Evolutionary conservation across 2,888 invertebrate genomes (phyloP).

Genomic region (Dorcus parallelipipedus): DNA sequence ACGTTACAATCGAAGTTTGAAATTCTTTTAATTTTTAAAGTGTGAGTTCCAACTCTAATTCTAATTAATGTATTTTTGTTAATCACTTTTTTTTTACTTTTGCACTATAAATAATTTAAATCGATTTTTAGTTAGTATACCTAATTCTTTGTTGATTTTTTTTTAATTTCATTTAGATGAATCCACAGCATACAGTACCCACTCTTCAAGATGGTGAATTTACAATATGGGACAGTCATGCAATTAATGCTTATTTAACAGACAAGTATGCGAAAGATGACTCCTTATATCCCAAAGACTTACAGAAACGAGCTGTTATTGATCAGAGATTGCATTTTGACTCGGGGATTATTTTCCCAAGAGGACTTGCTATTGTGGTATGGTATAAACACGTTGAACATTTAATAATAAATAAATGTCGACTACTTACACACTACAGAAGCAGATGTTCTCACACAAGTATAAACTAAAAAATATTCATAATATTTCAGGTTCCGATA

Average conservation of each 20-base stretch:
- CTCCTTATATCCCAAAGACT: slow-evolving; percentile 53
- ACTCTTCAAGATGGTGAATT: slow-evolving; percentile 55
- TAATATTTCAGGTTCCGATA: slow-evolving; percentile 10
- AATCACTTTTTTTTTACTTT: too few relatives aligned
- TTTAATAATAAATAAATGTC: too few relatives aligned
- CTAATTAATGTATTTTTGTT: too few relatives aligned
- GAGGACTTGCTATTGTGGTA: slow-evolving; percentile 9
- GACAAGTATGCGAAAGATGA: slow-evolving; percentile 54
- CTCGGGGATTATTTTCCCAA: slow-evolving; percentile 50
- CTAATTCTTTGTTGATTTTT: not conserved
- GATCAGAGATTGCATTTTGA: slow-evolving; percentile 55
- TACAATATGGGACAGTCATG: slow-evolving; percentile 61
- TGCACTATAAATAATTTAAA: too few relatives aligned
- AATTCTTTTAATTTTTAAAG: too few relatives aligned
- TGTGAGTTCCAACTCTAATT: too few relatives aligned
- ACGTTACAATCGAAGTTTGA: too few relatives aligned
- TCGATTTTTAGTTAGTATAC: not conserved
- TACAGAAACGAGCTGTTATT: slow-evolving; percentile 49
- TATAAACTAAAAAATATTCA: not conserved
- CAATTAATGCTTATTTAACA: slow-evolving; percentile 59
- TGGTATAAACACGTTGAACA: not conserved
- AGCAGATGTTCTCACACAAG: not conserved
- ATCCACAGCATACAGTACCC: slow-evolving; percentile 62
- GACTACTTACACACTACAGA: too few relatives aligned
- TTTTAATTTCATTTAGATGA: slow-evolving; percentile 53